These are phyloP conservation scores for Schizopygopsis malacanthus DNA, from an alignment of 2,797 vertebrate species.

Conservation along the genomic window DNA sequence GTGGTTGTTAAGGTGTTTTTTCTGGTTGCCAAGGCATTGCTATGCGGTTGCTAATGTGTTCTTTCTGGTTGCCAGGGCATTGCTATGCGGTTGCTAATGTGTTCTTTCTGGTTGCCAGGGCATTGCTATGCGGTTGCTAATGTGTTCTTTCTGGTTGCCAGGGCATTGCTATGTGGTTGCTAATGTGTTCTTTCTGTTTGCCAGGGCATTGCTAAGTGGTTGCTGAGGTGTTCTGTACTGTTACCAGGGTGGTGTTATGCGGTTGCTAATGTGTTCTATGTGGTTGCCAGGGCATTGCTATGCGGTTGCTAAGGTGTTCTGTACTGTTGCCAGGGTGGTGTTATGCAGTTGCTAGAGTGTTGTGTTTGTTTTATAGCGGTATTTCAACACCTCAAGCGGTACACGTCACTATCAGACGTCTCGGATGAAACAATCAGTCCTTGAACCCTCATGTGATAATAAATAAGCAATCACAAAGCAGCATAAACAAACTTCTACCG, in stretches of 20 bases:
- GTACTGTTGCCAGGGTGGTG: not conserved
- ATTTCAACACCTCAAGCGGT: not conserved
- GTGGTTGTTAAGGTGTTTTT: no score
- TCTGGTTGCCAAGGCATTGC: no score
- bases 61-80: no score
- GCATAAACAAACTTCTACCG: not conserved
- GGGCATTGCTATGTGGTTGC: no score
- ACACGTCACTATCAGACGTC: not conserved
- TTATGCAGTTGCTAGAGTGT: not conserved
- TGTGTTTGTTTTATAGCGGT: not conserved
- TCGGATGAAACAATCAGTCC: not conserved
- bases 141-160: no score
- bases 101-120: no score
- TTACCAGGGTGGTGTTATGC: not conserved
- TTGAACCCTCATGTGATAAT: slow-evolving; percentile 17
- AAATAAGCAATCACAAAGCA: not conserved
- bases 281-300: not conserved
- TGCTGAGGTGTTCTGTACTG: not conserved
- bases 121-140: no score
- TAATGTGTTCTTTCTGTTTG: no score
- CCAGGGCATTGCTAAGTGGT: no score
- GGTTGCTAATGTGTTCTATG: not conserved
- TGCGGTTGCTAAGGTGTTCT: not conserved
- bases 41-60: no score
- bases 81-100: no score